Evolutionary conservation across 2,113 vertebrate genomes (phyloP).

Genomic region (Nothoprocta perdicaria): DNA sequence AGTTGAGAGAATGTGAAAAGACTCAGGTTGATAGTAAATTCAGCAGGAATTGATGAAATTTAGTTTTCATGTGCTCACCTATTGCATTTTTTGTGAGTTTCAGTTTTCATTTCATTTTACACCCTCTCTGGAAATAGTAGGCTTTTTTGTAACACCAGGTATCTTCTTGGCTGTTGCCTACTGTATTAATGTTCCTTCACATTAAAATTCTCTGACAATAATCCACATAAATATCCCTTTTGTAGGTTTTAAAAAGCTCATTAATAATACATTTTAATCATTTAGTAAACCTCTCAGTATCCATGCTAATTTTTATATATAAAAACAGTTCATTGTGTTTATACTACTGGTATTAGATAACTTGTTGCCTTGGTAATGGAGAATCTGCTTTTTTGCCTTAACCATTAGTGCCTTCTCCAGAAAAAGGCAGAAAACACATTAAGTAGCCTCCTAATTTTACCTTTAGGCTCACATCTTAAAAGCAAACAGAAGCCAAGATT

Average conservation of each 20-base stretch:
- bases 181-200: neutral
- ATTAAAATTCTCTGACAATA: neutral
- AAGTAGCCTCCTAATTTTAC: neutral
- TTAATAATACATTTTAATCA: neutral
- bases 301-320: no score
- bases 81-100: no score
- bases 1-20: neutral
- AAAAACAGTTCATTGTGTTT: neutral
- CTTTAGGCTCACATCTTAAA: neutral
- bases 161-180: neutral
- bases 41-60: neutral
- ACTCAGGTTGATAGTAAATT: neutral
- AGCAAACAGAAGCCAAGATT: neutral
- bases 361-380: constrained; percentile 9
- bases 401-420: rapidly evolving
- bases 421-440: neutral
- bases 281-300: neutral
- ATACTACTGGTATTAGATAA: neutral
- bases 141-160: neutral
- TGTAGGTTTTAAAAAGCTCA: neutral
- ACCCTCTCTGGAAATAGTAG: neutral
- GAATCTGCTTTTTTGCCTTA: neutral
- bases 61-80: no score
- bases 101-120: neutral
- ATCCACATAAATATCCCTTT: rapidly evolving